phyloP scores from a whole-genome alignment of 2,888 invertebrate genomes.

The Drosophila kokeensis region DNA sequence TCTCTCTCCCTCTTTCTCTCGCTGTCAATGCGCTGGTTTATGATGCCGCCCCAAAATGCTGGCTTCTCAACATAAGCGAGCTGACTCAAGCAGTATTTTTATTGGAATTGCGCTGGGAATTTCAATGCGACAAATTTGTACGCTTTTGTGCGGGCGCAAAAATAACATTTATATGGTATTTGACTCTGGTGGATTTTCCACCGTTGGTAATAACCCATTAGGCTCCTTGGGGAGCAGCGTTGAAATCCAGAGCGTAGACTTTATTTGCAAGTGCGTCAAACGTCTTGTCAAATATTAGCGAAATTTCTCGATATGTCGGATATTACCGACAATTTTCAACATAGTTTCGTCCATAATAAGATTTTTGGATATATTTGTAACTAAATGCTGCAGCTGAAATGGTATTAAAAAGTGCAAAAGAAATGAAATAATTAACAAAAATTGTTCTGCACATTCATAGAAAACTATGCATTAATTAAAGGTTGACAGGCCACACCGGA shows the following conservation, averaged over 20 bases:
- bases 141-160: conserved; percentile 8
- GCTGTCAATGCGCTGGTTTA: neutral
- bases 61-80: neutral
- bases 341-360: neutral
- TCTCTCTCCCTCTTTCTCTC: conserved; percentile 1
- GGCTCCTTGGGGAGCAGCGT: neutral
- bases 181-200: conserved; percentile 20
- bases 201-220: neutral
- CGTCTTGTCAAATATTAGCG: neutral
- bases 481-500: neutral
- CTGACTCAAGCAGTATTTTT: conserved; percentile 29
- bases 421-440: neutral
- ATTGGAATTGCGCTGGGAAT: conserved; percentile 34
- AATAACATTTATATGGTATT: neutral
- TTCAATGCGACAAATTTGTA: conserved; percentile 9
- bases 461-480: neutral
- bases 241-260: neutral
- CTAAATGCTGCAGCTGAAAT: too few relatives aligned
- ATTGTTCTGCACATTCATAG: neutral
- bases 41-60: conserved; percentile 17
- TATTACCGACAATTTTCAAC: neutral
- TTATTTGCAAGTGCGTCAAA: neutral
- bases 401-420: neutral
- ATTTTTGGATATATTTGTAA: neutral
- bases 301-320: too few relatives aligned